phyloP scores from a whole-genome alignment of 2,113 vertebrate species.

The Embiotoca jacksoni region DNA sequence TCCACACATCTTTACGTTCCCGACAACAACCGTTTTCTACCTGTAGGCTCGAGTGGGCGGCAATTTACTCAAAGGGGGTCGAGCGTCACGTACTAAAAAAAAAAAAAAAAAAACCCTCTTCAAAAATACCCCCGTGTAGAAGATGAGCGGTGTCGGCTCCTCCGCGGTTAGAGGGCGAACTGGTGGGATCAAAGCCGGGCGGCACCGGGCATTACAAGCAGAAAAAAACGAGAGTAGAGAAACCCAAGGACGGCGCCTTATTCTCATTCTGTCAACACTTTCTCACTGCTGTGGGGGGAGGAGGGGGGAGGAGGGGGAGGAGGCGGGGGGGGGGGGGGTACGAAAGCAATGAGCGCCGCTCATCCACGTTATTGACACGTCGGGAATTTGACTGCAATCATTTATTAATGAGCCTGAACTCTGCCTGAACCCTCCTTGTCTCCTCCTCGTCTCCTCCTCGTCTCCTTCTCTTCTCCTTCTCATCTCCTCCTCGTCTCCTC shows the following conservation, averaged over 20 bases:
- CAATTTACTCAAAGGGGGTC: conserved; percentile 38
- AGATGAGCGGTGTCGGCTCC: conserved; percentile 20
- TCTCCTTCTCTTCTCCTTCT: neutral
- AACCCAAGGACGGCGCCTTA: conserved; percentile 40
- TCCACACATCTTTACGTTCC: conserved; percentile 27
- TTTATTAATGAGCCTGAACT: conserved; percentile 71
- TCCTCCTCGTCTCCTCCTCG: neutral
- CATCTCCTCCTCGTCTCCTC: neutral
- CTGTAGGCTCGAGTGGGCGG: conserved; percentile 52
- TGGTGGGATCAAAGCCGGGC: conserved; percentile 46
- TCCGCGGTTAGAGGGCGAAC: conserved; percentile 42
- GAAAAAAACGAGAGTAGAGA: conserved; percentile 7
- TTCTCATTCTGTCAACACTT: conserved; percentile 56
- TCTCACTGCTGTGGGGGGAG: conserved; percentile 13
- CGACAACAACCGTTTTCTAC: conserved; percentile 1
- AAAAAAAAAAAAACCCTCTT: too few relatives aligned
- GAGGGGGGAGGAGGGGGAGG: neutral
- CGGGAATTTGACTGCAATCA: conserved; percentile 35
- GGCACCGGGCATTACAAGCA: conserved; percentile 16
- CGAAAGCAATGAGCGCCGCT: conserved; percentile 14
- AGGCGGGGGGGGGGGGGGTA: neutral
- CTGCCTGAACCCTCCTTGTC: conserved; percentile 45
- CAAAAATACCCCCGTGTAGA: conserved; percentile 23
- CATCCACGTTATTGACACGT: conserved; percentile 49
- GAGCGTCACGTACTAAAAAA: conserved; percentile 19